A percentile compares a stretch with the other conserved stretches of the same genome.
phyloP scores from a whole-genome alignment of 2,888 invertebrate species.

The Sarcophaga rosellei region DNA sequence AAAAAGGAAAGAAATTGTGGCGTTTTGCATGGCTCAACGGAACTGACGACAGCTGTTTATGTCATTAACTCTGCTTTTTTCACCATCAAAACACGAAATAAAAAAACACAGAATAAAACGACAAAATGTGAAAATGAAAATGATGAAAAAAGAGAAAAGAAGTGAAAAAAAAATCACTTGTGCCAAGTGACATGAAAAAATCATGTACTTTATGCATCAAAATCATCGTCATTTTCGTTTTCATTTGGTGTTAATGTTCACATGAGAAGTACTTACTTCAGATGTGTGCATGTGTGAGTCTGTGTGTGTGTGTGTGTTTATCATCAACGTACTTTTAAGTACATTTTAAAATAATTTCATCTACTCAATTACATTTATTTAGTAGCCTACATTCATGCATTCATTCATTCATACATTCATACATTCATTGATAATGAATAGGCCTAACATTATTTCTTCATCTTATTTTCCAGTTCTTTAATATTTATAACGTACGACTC shows the following conservation, averaged over 20 bases:
- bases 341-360: not conserved
- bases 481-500: not conserved
- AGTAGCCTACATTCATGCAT: constrained; percentile 6
- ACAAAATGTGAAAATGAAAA: constrained; percentile 9
- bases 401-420: not conserved
- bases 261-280: not conserved
- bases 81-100: not conserved
- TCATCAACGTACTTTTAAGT: not conserved
- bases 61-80: constrained; percentile 55
- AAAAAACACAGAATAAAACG: not conserved
- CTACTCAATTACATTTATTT: not conserved
- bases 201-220: constrained; percentile 33
- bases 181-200: constrained; percentile 58
- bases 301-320: no score
- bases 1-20: constrained; percentile 21
- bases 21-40: constrained; percentile 55
- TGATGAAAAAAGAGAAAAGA: not conserved
- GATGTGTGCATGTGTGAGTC: no score
- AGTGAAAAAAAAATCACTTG: constrained; percentile 57
- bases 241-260: constrained; percentile 17
- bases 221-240: constrained; percentile 3
- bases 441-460: not conserved
- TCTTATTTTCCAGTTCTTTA: no score
- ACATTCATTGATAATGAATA: not conserved
- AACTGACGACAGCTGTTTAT: constrained; percentile 64